Evolutionary conservation across 2,888 invertebrate species (phyloP).

Genomic region (Trypoxylon attenuatum): DNA sequence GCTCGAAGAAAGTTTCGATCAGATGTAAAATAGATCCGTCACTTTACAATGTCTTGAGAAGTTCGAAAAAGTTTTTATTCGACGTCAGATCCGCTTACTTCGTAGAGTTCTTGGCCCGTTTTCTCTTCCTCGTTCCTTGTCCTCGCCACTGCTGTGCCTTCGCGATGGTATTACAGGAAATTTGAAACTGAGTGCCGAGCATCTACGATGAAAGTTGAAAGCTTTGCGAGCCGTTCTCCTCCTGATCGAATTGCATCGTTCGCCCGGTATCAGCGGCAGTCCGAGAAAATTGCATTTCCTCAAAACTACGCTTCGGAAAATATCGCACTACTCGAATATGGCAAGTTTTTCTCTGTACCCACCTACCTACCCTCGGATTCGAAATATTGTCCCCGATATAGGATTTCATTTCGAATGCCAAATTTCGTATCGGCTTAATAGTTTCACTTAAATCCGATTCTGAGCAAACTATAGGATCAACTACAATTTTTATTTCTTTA

Average conservation of each 20-base stretch:
- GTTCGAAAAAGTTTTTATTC: constrained; percentile 38
- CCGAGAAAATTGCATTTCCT: constrained; percentile 39
- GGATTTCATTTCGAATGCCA: no score
- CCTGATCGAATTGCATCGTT: constrained; percentile 48
- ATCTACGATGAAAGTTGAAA: constrained; percentile 49
- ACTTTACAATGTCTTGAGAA: constrained; percentile 18
- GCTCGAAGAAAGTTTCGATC: constrained; percentile 15
- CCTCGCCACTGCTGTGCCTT: background rate
- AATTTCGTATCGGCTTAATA: no score
- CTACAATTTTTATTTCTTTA: no score
- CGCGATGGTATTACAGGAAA: constrained; percentile 53
- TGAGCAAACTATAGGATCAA: no score
- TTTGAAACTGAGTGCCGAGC: constrained; percentile 49
- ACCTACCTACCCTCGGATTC: no score
- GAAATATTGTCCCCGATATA: no score
- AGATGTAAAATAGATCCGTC: constrained; percentile 15
- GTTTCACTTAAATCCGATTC: no score
- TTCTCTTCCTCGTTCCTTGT: background rate
- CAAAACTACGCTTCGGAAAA: background rate
- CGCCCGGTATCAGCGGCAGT: constrained; percentile 14
- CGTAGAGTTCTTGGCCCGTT: background rate
- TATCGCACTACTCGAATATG: no score
- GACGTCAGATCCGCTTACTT: constrained; percentile 29
- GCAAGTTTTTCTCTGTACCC: no score
- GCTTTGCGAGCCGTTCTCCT: constrained; percentile 38